These are phyloP conservation scores for Brachypteracias leptosomus DNA, from an alignment of 2,113 vertebrate species.

Conservation along the genomic window DNA sequence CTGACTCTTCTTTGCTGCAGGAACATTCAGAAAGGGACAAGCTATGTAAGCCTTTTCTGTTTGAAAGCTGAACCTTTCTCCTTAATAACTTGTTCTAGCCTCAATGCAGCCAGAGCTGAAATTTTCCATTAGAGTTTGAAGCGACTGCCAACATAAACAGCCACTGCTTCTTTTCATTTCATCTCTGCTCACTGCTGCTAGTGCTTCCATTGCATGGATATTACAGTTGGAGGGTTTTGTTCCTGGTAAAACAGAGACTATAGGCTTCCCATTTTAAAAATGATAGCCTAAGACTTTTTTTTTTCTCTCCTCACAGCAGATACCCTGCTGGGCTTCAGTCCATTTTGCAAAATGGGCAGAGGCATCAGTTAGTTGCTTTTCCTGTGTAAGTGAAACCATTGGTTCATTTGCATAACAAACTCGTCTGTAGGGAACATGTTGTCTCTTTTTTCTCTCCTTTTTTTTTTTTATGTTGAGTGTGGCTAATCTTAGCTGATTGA, in stretches of 20 bases:
- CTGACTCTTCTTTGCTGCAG: background rate
- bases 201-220: background rate
- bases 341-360: background rate
- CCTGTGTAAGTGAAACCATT: slow-evolving; percentile 35
- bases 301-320: background rate
- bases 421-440: background rate
- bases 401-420: slow-evolving; percentile 49
- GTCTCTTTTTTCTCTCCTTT: background rate
- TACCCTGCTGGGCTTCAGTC: background rate
- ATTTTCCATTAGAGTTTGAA: slow-evolving; percentile 68
- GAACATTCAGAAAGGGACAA: background rate
- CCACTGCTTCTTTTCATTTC: slow-evolving; percentile 50
- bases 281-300: background rate
- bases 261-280: background rate
- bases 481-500: background rate
- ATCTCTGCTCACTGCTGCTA: slow-evolving; percentile 8
- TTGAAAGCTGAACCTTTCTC: slow-evolving; percentile 45
- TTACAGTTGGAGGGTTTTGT: background rate
- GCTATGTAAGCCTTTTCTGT: slow-evolving; percentile 33
- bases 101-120: slow-evolving; percentile 51
- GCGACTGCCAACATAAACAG: slow-evolving; percentile 62
- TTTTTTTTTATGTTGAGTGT: too few relatives aligned
- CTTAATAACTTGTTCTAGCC: slow-evolving; percentile 48
- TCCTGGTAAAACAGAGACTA: background rate
- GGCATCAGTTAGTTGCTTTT: background rate